Conservation (phyloP, 2,797 vertebrate genomes). For the Notolabrus celidotus region DNA sequence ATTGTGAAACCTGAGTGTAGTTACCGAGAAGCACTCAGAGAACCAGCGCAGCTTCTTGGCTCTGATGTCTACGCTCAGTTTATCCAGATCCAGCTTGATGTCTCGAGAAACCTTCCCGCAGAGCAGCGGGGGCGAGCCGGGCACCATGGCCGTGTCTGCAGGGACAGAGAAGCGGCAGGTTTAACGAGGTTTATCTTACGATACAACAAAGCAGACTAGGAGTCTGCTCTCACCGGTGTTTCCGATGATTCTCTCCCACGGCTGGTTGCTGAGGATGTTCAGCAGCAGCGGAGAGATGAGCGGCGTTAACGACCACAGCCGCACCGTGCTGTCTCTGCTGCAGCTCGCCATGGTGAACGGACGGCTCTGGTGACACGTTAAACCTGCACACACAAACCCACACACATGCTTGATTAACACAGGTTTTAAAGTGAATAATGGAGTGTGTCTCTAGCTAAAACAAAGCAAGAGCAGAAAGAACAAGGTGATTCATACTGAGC, state of each 20-base stretch:
- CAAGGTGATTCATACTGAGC: no score
- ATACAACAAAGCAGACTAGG: not conserved
- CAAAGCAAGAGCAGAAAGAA: no score
- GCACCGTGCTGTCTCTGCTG: slow-evolving; percentile 96
- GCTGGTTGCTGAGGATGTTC: slow-evolving; percentile 89
- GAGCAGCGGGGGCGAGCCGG: slow-evolving; percentile 89
- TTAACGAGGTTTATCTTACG: not conserved
- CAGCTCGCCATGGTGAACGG: slow-evolving; percentile 98
- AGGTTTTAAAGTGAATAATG: no score
- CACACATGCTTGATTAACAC: no score
- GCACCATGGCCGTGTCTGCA: slow-evolving; percentile 90
- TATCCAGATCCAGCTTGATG: slow-evolving; percentile 96
- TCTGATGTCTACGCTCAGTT: slow-evolving; percentile 83
- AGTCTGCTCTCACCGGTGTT: slow-evolving; percentile 87
- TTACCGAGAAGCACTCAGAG: slow-evolving; percentile 96
- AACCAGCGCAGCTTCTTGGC: slow-evolving; percentile 94
- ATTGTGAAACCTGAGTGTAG: no score
- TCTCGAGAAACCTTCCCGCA: slow-evolving; percentile 96
- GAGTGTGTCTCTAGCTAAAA: no score
- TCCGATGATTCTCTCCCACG: slow-evolving; percentile 94
- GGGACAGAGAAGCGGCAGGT: not conserved
- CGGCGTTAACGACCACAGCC: slow-evolving; percentile 94
- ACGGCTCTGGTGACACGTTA: slow-evolving; percentile 93
- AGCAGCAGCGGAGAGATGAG: slow-evolving; percentile 91
- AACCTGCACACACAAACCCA: slow-evolving; percentile 79